phyloP scores from a whole-genome alignment of 2,797 vertebrate species.

The Rhinichthys osculus region DNA sequence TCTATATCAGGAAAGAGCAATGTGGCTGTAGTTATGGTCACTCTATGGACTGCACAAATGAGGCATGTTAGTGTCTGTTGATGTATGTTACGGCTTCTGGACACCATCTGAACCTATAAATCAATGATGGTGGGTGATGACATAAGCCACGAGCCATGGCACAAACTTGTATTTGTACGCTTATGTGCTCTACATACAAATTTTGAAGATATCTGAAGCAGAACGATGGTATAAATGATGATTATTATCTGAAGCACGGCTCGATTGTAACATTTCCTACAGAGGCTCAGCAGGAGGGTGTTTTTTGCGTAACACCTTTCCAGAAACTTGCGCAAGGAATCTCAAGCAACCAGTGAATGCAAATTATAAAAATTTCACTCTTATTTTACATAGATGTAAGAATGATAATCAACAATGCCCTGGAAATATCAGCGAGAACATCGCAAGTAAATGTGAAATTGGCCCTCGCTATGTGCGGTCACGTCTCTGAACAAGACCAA shows the following conservation, averaged over 20 bases:
- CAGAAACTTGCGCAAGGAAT: constrained; percentile 4
- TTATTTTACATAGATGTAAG: constrained; percentile 20
- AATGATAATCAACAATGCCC: not conserved
- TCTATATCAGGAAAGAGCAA: constrained; percentile 22
- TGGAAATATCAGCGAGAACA: not conserved
- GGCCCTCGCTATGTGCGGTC: not conserved
- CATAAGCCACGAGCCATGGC: constrained; percentile 1
- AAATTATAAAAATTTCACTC: constrained; percentile 16
- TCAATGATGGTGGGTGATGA: constrained; percentile 29
- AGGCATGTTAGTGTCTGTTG: constrained; percentile 4
- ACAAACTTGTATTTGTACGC: not conserved
- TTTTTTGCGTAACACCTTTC: not conserved
- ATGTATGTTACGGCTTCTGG: constrained; percentile 32
- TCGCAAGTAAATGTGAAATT: constrained; percentile 8
- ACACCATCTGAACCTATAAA: constrained; percentile 39
- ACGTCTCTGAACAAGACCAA: constrained; percentile 11
- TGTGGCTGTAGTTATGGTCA: constrained; percentile 4
- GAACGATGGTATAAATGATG: not conserved
- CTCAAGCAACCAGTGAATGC: constrained; percentile 10
- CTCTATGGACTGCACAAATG: constrained; percentile 11
- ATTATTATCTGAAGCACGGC: constrained; percentile 32
- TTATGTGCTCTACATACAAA: constrained; percentile 23
- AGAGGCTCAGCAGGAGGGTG: not conserved
- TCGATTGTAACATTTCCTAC: constrained; percentile 9
- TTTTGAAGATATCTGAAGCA: constrained; percentile 16